Conservation (phyloP, 2,888 invertebrate genomes). For the Hyposoter didymator region DNA sequence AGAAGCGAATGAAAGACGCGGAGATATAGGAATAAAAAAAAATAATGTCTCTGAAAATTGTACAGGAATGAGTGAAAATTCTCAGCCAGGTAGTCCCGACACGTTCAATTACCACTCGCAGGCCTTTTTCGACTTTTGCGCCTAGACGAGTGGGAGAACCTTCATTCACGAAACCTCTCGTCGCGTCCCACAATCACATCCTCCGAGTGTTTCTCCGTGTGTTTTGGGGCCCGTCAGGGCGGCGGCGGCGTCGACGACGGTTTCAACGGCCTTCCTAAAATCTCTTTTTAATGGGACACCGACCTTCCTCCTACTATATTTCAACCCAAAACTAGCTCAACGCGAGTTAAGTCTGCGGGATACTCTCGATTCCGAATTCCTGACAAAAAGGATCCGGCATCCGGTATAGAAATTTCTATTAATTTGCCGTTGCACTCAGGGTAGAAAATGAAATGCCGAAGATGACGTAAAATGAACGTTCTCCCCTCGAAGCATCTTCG, state of each 20-base stretch:
- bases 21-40: slow-evolving; percentile 21
- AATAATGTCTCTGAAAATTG: slow-evolving; percentile 75
- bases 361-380: slow-evolving; percentile 53
- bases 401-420: slow-evolving; percentile 47
- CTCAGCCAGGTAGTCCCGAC: slow-evolving; percentile 66
- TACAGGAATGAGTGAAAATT: slow-evolving; percentile 78
- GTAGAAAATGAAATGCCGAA: slow-evolving; percentile 57
- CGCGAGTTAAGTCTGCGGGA: slow-evolving; percentile 2
- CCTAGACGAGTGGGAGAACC: slow-evolving; percentile 33
- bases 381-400: slow-evolving; percentile 61
- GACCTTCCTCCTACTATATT: slow-evolving; percentile 61
- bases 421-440: slow-evolving; percentile 44
- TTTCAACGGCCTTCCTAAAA: slow-evolving; percentile 74
- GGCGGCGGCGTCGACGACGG: slow-evolving; percentile 61
- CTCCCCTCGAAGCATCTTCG: too few relatives aligned
- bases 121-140: slow-evolving; percentile 71
- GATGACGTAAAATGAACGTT: slow-evolving; percentile 34
- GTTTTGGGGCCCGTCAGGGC: slow-evolving; percentile 15
- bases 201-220: not conserved
- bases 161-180: slow-evolving; percentile 59
- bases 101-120: slow-evolving; percentile 74
- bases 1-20: slow-evolving; percentile 2
- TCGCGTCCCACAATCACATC: slow-evolving; percentile 2
- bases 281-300: slow-evolving; percentile 81
- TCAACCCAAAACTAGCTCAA: slow-evolving; percentile 40